Percentiles rank a stretch among this genome's conserved stretches.
Evolutionary conservation across 92 coral and sea anemone species (phyloP).

Genomic region (Epizoanthus ramosus): DNA sequence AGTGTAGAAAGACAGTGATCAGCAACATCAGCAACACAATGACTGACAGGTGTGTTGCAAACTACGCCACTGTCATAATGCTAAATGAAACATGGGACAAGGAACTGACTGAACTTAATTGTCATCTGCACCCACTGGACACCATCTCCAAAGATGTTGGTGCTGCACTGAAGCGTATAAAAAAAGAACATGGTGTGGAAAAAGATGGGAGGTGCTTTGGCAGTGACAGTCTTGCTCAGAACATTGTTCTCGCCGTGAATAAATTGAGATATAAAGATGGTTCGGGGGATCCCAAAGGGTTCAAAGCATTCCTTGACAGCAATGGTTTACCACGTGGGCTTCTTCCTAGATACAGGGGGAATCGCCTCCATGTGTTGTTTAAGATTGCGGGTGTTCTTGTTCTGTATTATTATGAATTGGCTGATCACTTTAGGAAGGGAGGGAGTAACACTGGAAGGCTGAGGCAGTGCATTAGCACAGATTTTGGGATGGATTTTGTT

Average conservation of each 20-base stretch:
- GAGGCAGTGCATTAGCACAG: background rate
- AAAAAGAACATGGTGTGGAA: background rate
- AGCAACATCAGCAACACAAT: conserved; percentile 19
- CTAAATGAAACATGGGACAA: conserved; percentile 6
- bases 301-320: conserved; percentile 9
- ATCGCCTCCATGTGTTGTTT: conserved; percentile 17
- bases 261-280: conserved; percentile 15
- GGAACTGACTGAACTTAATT: conserved; percentile 9
- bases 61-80: conserved; percentile 12
- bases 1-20: background rate
- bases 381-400: background rate
- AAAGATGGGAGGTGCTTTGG: background rate
- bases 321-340: conserved; percentile 12
- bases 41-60: conserved; percentile 24
- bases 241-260: background rate
- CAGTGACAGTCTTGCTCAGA: background rate
- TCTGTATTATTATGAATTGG: background rate
- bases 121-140: conserved; percentile 33
- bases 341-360: conserved; percentile 6
- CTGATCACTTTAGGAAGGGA: background rate
- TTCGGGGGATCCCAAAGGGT: conserved; percentile 5
- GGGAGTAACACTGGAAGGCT: background rate
- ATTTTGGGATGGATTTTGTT: background rate
- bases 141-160: conserved; percentile 4
- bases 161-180: background rate